Evolutionary conservation across 2,113 vertebrate species (phyloP), one percentile per base, ranked within the genome.

Genomic region (Brachyhypopomus gauderio): DNA sequence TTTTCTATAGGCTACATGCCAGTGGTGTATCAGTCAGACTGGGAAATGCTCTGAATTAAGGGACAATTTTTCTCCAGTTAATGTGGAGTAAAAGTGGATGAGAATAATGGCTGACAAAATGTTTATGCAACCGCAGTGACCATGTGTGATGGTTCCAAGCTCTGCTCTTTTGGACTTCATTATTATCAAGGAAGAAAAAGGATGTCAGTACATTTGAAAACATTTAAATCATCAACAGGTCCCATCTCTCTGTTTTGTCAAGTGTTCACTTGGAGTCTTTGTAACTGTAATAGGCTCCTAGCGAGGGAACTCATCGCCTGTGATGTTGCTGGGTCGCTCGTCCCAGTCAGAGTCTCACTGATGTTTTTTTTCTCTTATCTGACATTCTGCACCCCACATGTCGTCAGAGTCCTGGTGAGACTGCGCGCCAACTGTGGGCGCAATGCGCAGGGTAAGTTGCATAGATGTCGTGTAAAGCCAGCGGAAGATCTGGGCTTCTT

Each of bases 401-500:
- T 60, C 45, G 71, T 38, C 27, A 23, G 34, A 41, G 64, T 4
- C 16, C 9, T 20, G 11, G 3, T 19, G 9, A 27, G 17, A 52
- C 52, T 69, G 63, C 23, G 34, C 27, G 62, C 34, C 41, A 45
- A 11, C 6, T 41, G 34, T 45, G 71, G 38, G 36, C 34, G n/a
- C 27, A 22, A 55, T 14, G 71, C 16, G 9, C 16, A 17, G 16
- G 27, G 36, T 20, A 12, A 12, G 11, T 6, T 11, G 66, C n/a
- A 20, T 41, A 34, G 16, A 22, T 20, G n/a, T 17, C 22, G 5
- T 45, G 8, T 22, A 76, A 8, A 4, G 20, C 52, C 36, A 5
- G 7, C 45, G 45, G 52, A 83, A 85, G 81, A 85, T 85, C 84
- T 83, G 84, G 79, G 38, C 48, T 75, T 76, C 55, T 59, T 77